Conservation (phyloP, 2,113 vertebrate genomes). For the Chaetops frenatus region DNA sequence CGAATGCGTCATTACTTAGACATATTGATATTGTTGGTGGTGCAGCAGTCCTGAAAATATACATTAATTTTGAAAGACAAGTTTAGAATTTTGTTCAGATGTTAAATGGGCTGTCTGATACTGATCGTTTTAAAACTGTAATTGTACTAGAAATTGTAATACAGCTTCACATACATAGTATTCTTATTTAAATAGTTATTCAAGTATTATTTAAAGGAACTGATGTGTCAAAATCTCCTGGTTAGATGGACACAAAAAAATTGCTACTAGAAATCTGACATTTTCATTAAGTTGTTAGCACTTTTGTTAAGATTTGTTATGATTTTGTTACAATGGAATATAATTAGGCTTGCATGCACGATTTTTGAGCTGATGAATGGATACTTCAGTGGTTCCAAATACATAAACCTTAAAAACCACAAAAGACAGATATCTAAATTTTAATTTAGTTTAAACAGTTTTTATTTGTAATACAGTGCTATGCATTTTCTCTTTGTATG, state of each 20-base stretch:
- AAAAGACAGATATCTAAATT: neutral
- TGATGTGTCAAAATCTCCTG: neutral
- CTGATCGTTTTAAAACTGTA: neutral
- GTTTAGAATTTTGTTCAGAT: neutral
- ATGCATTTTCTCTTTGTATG: neutral
- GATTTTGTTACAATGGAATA: neutral
- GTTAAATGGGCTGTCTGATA: neutral
- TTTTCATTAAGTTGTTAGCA: neutral
- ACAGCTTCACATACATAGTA: accelerated
- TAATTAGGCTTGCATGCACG: neutral
- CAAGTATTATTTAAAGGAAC: neutral
- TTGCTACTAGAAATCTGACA: neutral
- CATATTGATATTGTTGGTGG: neutral
- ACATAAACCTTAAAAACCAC: neutral
- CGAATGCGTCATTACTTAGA: neutral
- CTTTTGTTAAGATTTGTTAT: neutral
- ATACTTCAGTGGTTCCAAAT: neutral
- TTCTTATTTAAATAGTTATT: neutral
- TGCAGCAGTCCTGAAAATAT: neutral
- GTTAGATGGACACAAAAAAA: neutral
- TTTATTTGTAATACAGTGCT: neutral
- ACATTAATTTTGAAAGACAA: neutral
- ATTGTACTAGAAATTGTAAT: neutral
- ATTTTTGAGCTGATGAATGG: neutral
- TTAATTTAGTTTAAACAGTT: neutral